Base-by-base conservation (phyloP, 2,888 invertebrate species). In the Drosophila meridionalis region DNA sequence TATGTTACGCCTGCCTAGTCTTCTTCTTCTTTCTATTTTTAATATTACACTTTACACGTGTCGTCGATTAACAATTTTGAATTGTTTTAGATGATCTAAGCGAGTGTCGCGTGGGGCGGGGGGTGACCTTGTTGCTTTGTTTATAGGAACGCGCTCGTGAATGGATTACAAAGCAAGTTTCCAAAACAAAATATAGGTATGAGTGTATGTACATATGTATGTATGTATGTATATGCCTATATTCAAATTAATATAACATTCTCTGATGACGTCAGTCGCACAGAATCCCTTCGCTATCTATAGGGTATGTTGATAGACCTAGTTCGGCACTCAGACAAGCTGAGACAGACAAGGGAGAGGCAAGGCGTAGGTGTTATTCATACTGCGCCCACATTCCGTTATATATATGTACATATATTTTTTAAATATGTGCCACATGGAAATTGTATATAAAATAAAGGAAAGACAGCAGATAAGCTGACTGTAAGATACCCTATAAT, bases 31-130 rank as follows among this genome's bases (percentile, higher is more conserved):
- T 9, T 32, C 30, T n/a, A 12, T 36, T 42, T 60, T 50, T 56
- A 43, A 43, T 53, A 47, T 52, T 66, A 62, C 45, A 53, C 20
- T 50, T 84, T 82, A 83, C 88, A 87, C 86, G 86, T 86, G 86
- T 85, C 76, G 71, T 60, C 78, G 88, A 87, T 86, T 84, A 82
- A 67, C 77, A 71, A 67, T 68, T 68, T 58, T 58, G 63, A 56
- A 45, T 65, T 48, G 56, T 45, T 14, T 42, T 32, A 32, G 42
- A 20, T 56, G 56, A 55, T 55, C 28, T 28, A 36, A 55, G 45
- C 50, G n/a, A 14, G 26, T 34, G 32, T 0, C 26, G 26, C 3
- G 38, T 8, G 9, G 5, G 36, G 5, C 4, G 42, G n/a, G 38
- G 11, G 12, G 12, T 20, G 73, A 77, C 77, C 80, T 80, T 80